Evolutionary conservation across 2,797 vertebrate genomes (phyloP).

Genomic region (Carcharodon carcharias): DNA sequence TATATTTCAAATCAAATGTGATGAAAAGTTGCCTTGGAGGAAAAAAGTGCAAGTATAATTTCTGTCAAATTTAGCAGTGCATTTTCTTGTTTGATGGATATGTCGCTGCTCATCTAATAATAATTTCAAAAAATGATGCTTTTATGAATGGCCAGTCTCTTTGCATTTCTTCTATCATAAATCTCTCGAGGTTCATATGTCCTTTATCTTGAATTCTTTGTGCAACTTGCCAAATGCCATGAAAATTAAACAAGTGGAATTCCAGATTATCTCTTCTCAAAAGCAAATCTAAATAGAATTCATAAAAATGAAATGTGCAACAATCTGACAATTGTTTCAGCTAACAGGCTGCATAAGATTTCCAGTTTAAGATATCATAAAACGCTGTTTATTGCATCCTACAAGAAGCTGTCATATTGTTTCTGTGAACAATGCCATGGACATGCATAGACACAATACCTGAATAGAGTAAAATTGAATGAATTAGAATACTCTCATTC

Average conservation of each 20-base stretch:
- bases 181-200: conserved; percentile 24
- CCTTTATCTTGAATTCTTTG: conserved; percentile 35
- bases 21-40: conserved; percentile 26
- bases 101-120: conserved; percentile 30
- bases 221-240: conserved; percentile 35
- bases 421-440: conserved; percentile 49
- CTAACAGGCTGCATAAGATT: neutral
- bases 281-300: conserved; percentile 34
- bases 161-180: conserved; percentile 35
- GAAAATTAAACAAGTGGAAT: conserved; percentile 36
- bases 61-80: conserved; percentile 31
- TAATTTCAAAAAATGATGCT: conserved; percentile 35
- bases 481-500: conserved; percentile 55
- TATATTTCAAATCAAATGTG: conserved; percentile 32
- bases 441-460: conserved; percentile 57
- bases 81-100: conserved; percentile 34
- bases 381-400: conserved; percentile 35
- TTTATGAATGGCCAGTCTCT: conserved; percentile 36
- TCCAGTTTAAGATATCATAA: conserved; percentile 30
- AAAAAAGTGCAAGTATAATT: conserved; percentile 31
- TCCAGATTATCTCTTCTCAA: conserved; percentile 23
- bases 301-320: conserved; percentile 29
- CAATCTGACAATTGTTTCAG: conserved; percentile 34
- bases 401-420: conserved; percentile 45
- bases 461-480: conserved; percentile 63